Evolutionary conservation across 2,113 vertebrate species (phyloP).

Genomic region (Bufo bufo): DNA sequence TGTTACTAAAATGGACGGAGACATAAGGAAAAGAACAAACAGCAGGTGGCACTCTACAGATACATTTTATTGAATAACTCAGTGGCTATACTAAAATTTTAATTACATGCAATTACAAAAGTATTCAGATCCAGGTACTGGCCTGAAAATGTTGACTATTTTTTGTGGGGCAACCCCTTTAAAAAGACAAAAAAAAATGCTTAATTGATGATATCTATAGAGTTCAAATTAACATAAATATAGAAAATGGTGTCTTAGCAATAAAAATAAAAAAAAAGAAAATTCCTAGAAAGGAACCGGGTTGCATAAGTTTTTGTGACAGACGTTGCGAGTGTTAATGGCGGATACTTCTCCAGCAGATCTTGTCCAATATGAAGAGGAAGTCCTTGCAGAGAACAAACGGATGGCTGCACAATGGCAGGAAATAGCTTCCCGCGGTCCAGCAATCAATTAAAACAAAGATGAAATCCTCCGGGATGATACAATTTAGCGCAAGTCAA

Average conservation of each 20-base stretch:
- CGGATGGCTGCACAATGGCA: constrained; percentile 40
- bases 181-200: too few species aligned
- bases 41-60: too few species aligned
- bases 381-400: constrained; percentile 20
- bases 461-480: constrained; percentile 17
- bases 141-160: too few species aligned
- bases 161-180: too few species aligned
- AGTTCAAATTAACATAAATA: not conserved
- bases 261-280: not conserved
- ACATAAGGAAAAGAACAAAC: too few species aligned
- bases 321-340: not conserved
- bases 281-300: not conserved
- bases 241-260: not conserved
- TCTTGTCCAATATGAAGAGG: constrained; percentile 24
- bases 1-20: too few species aligned
- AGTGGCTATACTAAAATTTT: too few species aligned
- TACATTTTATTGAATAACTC: too few species aligned
- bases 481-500: not conserved
- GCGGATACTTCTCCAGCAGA: constrained; percentile 1
- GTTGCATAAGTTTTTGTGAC: constrained; percentile 6
- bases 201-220: not conserved
- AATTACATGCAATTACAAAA: too few species aligned
- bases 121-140: too few species aligned
- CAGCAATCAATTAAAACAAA: constrained; percentile 33
- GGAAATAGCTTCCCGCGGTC: constrained; percentile 41